A percentile compares a stretch with the other conserved stretches of the same genome.
phyloP scores from a whole-genome alignment of 2,888 invertebrate genomes.

The Hetaerina titia region DNA sequence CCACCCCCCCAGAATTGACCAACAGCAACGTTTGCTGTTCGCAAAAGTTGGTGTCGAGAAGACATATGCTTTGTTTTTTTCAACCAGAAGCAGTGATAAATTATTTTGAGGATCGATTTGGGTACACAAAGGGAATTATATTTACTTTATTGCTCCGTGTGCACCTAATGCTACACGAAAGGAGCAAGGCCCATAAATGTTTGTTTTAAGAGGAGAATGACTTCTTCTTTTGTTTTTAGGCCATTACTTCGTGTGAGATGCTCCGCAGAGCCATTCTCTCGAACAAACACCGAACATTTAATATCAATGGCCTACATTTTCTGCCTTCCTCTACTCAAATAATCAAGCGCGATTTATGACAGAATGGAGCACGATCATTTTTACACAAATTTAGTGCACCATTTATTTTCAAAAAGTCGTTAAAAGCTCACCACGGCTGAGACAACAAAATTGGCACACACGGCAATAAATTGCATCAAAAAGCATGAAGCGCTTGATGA shows the following conservation, averaged over 20 bases:
- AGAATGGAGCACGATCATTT: neutral
- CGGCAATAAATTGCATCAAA: too few relatives aligned
- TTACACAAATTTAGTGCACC: neutral
- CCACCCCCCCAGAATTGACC: too few relatives aligned
- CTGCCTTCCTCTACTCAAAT: neutral
- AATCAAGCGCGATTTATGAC: neutral
- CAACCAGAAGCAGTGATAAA: neutral
- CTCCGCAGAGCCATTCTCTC: neutral
- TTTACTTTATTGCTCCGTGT: neutral
- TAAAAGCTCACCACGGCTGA: neutral
- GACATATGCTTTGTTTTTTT: too few relatives aligned
- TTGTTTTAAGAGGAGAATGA: neutral
- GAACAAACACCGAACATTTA: neutral
- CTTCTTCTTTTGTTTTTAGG: neutral
- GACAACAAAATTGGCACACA: neutral
- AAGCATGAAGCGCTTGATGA: too few relatives aligned
- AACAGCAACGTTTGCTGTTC: too few relatives aligned
- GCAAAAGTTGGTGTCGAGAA: too few relatives aligned
- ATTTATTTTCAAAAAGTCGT: neutral
- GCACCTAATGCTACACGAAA: neutral
- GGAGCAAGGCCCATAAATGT: constrained; percentile 13
- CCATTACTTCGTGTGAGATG: neutral
- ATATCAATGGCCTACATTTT: constrained; percentile 43
- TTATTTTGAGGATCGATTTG: neutral
- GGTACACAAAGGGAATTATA: neutral